phyloP scores from a whole-genome alignment of 2,888 invertebrate genomes.

The Eupeodes luniger region DNA sequence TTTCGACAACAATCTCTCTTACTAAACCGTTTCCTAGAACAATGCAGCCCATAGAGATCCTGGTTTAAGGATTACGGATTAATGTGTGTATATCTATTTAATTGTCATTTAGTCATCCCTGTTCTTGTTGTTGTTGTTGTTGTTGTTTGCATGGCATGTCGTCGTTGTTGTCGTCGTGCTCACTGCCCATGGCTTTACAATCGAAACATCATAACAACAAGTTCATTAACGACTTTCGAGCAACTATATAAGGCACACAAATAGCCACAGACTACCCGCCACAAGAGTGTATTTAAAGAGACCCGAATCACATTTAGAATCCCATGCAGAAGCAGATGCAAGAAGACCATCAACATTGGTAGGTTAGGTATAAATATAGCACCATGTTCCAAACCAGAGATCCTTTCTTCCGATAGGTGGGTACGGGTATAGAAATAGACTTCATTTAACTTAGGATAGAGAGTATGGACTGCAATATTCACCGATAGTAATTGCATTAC shows the following conservation, averaged over 20 bases:
- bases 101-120: slow-evolving; percentile 73
- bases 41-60: slow-evolving; percentile 40
- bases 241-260: slow-evolving; percentile 61
- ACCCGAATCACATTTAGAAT: slow-evolving; percentile 66
- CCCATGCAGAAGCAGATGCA: slow-evolving; percentile 29
- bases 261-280: slow-evolving; percentile 67
- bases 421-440: not conserved
- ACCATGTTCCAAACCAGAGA: slow-evolving; percentile 45
- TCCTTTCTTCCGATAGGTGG: slow-evolving; percentile 59
- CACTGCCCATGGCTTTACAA: slow-evolving; percentile 55
- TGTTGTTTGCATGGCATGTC: not conserved
- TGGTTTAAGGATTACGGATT: slow-evolving; percentile 47
- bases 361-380: no score
- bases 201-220: slow-evolving; percentile 75
- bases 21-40: slow-evolving; percentile 43
- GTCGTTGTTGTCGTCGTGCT: not conserved
- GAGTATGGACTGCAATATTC: slow-evolving; percentile 52
- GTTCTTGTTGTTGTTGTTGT: not conserved
- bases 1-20: slow-evolving; percentile 48
- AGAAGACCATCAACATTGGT: slow-evolving; percentile 3
- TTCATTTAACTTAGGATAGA: not conserved
- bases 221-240: slow-evolving; percentile 72
- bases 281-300: slow-evolving; percentile 74
- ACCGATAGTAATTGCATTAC: slow-evolving; percentile 73
- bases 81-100: slow-evolving; percentile 73